These are phyloP conservation scores for Unio pictorum DNA, from an alignment of 2,888 invertebrate species.

Conservation along the genomic window DNA sequence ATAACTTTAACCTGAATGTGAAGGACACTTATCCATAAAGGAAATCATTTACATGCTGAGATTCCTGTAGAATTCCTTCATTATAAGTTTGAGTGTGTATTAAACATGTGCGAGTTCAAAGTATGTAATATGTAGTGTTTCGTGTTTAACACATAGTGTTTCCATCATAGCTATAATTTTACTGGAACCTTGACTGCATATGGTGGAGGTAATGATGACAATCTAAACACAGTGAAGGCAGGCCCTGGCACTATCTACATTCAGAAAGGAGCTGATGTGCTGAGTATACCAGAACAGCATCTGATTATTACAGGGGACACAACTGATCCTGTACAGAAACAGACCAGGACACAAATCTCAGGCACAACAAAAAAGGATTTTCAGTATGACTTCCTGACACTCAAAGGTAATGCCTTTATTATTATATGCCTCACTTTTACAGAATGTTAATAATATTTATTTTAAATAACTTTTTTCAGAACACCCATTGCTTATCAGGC, in stretches of 20 bases:
- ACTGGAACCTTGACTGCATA: slow-evolving; percentile 45
- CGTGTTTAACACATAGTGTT: no score
- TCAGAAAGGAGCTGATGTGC: slow-evolving; percentile 27
- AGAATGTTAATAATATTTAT: no score
- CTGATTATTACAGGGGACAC: slow-evolving; percentile 41
- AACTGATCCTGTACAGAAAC: slow-evolving; percentile 32
- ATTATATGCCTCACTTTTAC: no score
- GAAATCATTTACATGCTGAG: no score
- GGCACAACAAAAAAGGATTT: slow-evolving; percentile 32
- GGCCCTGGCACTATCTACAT: slow-evolving; percentile 57
- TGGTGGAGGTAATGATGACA: slow-evolving; percentile 45
- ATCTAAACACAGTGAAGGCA: slow-evolving; percentile 40
- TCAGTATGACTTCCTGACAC: slow-evolving; percentile 37
- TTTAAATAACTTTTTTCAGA: no score
- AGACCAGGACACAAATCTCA: slow-evolving; percentile 42
- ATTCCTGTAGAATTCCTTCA: no score
- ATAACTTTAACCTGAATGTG: no score
- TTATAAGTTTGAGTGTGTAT: no score
- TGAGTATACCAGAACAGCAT: slow-evolving; percentile 12
- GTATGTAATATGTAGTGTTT: no score
- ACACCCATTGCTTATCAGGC: no score
- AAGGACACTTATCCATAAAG: no score
- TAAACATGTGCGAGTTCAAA: no score
- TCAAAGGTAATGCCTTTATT: slow-evolving; percentile 32
- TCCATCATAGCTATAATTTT: slow-evolving; percentile 33